phyloP scores from a whole-genome alignment of 2,113 vertebrate genomes.

The Ptilorrhoa leucosticta region DNA sequence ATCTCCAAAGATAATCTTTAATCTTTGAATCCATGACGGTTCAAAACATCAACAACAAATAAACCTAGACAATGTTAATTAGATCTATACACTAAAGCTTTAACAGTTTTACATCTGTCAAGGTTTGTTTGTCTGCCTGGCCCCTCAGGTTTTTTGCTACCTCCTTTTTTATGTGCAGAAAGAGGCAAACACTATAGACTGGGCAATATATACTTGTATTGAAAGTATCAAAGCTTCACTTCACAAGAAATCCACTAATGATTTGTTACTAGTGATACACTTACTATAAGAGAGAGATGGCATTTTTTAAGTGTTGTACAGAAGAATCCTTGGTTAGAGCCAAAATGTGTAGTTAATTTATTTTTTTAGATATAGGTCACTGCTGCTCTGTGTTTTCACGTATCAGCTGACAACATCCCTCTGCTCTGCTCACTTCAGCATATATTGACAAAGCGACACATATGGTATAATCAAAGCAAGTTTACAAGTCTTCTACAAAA shows the following conservation, averaged over 20 bases:
- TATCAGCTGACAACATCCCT: conserved; percentile 34
- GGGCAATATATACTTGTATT: neutral
- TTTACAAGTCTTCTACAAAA: conserved; percentile 43
- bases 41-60: neutral
- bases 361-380: conserved; percentile 46
- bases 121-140: neutral
- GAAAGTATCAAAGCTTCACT: neutral
- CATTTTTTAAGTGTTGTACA: neutral
- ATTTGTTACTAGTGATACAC: neutral
- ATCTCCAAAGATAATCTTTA: neutral
- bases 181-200: neutral
- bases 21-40: neutral
- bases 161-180: neutral
- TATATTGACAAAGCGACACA: conserved; percentile 54
- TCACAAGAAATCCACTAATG: neutral
- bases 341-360: neutral
- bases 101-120: neutral
- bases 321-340: neutral
- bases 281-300: neutral
- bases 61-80: neutral
- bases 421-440: conserved; percentile 44
- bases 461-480: conserved; percentile 59
- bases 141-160: neutral
- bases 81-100: neutral
- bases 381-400: conserved; percentile 32